phyloP scores from a whole-genome alignment of 1,140 invertebrate species.

The Armadillidium nasatum region DNA sequence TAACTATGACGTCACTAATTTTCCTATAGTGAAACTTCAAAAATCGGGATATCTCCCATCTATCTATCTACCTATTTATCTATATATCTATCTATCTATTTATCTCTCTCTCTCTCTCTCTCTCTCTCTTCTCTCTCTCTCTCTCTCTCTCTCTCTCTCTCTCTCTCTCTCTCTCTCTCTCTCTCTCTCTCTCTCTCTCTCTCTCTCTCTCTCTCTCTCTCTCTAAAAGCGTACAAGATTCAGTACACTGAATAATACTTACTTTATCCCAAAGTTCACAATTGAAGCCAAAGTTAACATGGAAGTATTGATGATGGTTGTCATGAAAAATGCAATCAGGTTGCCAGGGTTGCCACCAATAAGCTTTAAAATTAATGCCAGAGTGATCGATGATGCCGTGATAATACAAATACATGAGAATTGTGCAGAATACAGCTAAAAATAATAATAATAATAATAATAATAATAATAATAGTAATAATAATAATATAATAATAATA shows the following conservation, averaged over 20 bases:
- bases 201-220: not conserved
- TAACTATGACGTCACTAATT: no score
- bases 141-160: not conserved
- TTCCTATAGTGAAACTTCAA: no score
- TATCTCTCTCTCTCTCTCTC: not conserved
- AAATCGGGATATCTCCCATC: no score
- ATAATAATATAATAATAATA: constrained; percentile 26
- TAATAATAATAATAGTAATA: constrained; percentile 10
- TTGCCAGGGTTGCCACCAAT: constrained; percentile 74
- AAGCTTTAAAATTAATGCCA: constrained; percentile 65
- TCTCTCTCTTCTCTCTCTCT: not conserved
- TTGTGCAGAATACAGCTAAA: constrained; percentile 51
- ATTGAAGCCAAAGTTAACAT: constrained; percentile 71
- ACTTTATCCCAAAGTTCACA: constrained; percentile 64
- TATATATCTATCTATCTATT: no score
- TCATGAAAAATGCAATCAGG: constrained; percentile 69
- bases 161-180: not conserved
- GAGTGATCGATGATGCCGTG: constrained; percentile 72
- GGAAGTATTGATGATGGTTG: constrained; percentile 71
- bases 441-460: constrained; percentile 52
- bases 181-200: not conserved
- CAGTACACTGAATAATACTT: constrained; percentile 39
- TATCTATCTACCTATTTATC: no score
- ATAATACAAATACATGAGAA: constrained; percentile 64
- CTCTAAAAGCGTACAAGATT: no score